Evolutionary conservation across 1,140 invertebrate genomes (phyloP), one percentile per base, ranked within the genome.

Genomic region (Lordiphosa clarofinis): DNA sequence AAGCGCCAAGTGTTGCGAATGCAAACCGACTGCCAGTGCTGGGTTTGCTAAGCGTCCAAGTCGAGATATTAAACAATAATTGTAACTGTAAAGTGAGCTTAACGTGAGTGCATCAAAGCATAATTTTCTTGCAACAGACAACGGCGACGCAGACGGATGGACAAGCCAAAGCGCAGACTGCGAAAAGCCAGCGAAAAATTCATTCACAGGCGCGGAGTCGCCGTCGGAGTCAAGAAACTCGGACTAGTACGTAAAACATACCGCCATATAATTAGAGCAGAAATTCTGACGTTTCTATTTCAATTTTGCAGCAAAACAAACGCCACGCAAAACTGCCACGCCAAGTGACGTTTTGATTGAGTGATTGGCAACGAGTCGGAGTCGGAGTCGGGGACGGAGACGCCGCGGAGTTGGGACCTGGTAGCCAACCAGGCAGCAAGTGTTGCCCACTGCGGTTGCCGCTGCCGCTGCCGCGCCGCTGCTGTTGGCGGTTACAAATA

Each of bases 281-380:
- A 87, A 87, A 87, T 87, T 87, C 86, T 87, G 84, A 87, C 86
- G 86, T 87, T 87, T 87, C 86, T 86, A 87, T 87, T 87, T 87
- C 86, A 87, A 81, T 86, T 84, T 81, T 87, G 68, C 81, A 28
- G 28, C 43, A 46, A 31, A 86, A 66, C 82, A 81, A 81, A 81
- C 72, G 68, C 71, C 73, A 84, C 78, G 78, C 78, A 84, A 84
- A 82, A 82, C 78, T 82, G 78, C 78, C 78, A 82, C 78, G 78
- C 79, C 74, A 81, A 87, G 79, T 87, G 86, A 87, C 86, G 86
- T 87, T 87, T 87, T 87, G 86, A 87, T 87, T 87, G 86, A 87
- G 86, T 87, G 86, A 87, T 87, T 87, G 86, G 86, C 86, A 87
- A 86, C 79, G 76, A 87, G 86, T 73, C 69, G 56, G 60, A 87